Evolutionary conservation across 2,797 vertebrate species (phyloP), one percentile per base, ranked within the genome.

Genomic region (Siniperca undulata): DNA sequence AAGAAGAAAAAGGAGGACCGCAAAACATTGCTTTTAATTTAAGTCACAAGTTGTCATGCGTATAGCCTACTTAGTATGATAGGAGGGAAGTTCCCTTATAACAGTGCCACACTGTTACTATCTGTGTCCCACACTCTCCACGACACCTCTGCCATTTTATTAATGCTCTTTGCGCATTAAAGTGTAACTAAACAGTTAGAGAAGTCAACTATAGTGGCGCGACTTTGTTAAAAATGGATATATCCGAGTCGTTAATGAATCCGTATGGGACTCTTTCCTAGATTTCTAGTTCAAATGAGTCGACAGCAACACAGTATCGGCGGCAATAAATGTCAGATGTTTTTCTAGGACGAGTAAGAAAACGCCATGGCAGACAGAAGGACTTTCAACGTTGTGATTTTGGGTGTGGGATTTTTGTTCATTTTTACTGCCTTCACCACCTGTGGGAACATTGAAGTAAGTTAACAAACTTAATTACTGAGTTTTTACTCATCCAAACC

Each of bases 341-440:
- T 14, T 78, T 58, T n/a, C 0, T 68, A 44, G 59, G 61, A 65
- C 50, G 44, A 10, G 22, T 14, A 19, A 67, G 11, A 38, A 22
- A 50, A 42, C 78, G 82, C 27, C 66, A 96, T 97, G 96, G 95
- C 95, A 74, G 96, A 96, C 88, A 84, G 83, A 44, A 91, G 95
- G 87, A 95, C 94, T 5, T 93, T 94, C 67, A 97, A 97, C 89
- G 95, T 97, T 66, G 92, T 96, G 42, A 56, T 96, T 81, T 82
- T 97, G 85, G 96, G 96, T 71, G 77, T 97, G 60, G 96, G 95
- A 0, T 97, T 97, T 89, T 30, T 97, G 81, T 89, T 96, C 1
- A 88, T 97, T 83, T 97, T 97, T 60, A 95, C 96, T 59, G 96
- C 96, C 7, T 97, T 97, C 89, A 97, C 96, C 42, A 97, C 96